Evolutionary conservation across 2,797 vertebrate genomes (phyloP), one percentile per base, ranked within the genome.

Genomic region (Acanthurus lineatus): DNA sequence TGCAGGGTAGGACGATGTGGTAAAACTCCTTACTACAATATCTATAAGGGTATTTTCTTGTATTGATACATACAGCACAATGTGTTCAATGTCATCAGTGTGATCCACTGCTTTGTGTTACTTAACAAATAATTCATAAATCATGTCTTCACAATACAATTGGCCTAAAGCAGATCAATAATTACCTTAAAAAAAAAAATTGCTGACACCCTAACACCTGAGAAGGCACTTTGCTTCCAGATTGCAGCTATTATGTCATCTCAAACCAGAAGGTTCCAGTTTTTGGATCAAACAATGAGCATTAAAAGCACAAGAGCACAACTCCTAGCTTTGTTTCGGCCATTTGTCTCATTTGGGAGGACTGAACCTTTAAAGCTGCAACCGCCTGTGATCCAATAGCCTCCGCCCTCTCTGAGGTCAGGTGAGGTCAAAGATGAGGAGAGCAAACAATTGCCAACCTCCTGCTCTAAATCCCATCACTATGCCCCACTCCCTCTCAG

Each of bases 401-500:
- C 82, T 58, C 69, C 14, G 17, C 49, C 16, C 71, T 82, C 84
- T 77, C 69, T 0, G 42, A 82, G 90, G 89, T 92, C 90, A 77
- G 72, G 20, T 71, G 66, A 81, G 91, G 92, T 92, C 89, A 91
- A 85, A 91, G 87, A 91, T 89, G 89, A 90, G 89, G 83, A 77
- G 77, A 62, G 77, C 69, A 81, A 87, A 93, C 91, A 92, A 91
- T 90, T 75, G 85, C 45, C 51, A 35, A 62, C 86, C 87, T 81
- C 88, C 81, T 87, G 82, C 82, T 79, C 66, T 47, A 78, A 82
- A 92, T 90, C 84, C 85, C 71, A 44, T 40, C 68, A 74, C 78
- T 54, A 82, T 67, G 83, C 85, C 88, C 75, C 82, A 72, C 79
- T 84, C 78, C 72, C 70, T 72, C 76, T 92, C 91, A 91, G 85